These are phyloP conservation scores for Unio delphinus DNA, from an alignment of 2,888 invertebrate genomes.

Conservation along the genomic window DNA sequence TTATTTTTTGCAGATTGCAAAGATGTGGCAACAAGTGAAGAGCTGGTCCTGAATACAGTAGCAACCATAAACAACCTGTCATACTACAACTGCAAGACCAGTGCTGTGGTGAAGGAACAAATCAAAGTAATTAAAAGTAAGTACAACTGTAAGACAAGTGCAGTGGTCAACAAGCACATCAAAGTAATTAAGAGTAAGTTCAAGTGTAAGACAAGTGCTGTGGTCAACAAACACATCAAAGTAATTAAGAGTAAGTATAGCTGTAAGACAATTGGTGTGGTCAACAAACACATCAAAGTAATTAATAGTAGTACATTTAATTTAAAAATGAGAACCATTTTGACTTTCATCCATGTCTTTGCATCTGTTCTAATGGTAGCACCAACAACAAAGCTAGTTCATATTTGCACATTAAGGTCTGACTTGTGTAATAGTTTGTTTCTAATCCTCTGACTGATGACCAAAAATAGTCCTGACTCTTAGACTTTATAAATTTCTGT, in stretches of 20 bases:
- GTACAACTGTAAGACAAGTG: constrained; percentile 42
- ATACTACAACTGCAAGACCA: constrained; percentile 71
- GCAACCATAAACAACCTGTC: constrained; percentile 90
- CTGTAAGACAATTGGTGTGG: constrained; percentile 47
- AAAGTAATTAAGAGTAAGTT: constrained; percentile 68
- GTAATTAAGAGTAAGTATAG: constrained; percentile 67
- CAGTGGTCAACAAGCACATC: constrained; percentile 62
- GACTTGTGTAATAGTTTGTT: no score
- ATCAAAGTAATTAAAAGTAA: constrained; percentile 68
- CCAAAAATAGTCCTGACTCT: no score
- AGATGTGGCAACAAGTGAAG: constrained; percentile 74
- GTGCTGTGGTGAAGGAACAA: constrained; percentile 62
- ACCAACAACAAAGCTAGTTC: no score
- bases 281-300: constrained; percentile 59
- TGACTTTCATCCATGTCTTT: no score
- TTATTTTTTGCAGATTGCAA: constrained; percentile 54
- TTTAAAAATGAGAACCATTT: no score
- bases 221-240: constrained; percentile 58
- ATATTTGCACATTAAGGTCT: no score
- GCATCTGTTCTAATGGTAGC: no score
- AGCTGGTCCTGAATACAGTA: constrained; percentile 83
- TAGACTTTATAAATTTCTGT: no score
- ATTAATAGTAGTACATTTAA: constrained; percentile 62
- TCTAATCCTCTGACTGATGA: no score
- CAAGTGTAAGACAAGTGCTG: constrained; percentile 38